Conservation (phyloP, 2,797 vertebrate genomes). For the Macrochelys suwanniensis region DNA sequence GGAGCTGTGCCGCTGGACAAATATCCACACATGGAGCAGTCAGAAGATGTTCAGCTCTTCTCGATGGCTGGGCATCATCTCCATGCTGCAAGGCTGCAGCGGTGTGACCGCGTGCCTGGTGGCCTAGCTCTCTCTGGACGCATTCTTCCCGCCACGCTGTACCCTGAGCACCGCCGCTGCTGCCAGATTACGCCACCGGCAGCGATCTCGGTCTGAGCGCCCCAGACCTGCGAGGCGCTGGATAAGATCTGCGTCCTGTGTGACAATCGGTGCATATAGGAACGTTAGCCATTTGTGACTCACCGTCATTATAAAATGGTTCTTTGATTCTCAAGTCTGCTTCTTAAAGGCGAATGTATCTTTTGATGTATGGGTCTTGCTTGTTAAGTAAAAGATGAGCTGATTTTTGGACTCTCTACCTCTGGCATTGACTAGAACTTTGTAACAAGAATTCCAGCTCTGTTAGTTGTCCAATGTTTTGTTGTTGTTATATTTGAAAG, state of each 20-base stretch:
- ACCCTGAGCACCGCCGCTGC: not conserved
- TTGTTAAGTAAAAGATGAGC: slow-evolving; percentile 9
- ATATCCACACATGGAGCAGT: not conserved
- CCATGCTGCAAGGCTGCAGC: not conserved
- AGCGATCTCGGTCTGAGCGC: accelerated
- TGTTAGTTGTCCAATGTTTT: slow-evolving; percentile 68
- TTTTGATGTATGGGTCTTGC: slow-evolving; percentile 17
- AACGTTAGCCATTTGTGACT: not conserved
- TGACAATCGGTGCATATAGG: not conserved
- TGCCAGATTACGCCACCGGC: accelerated
- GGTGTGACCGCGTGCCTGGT: no score
- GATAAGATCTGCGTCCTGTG: accelerated
- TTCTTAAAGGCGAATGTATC: slow-evolving; percentile 15
- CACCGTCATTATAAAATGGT: not conserved
- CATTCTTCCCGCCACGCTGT: no score
- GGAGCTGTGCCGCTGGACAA: not conserved
- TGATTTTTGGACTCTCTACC: slow-evolving; percentile 19
- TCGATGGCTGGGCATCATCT: no score
- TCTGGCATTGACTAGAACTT: not conserved
- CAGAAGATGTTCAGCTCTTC: not conserved
- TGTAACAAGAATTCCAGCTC: slow-evolving; percentile 53
- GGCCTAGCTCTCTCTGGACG: not conserved
- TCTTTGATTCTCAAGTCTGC: not conserved
- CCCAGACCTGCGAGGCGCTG: accelerated
- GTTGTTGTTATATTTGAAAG: slow-evolving; percentile 73